These are phyloP conservation scores for Tenebrio molitor DNA, from an alignment of 1,140 invertebrate species.

Conservation along the genomic window DNA sequence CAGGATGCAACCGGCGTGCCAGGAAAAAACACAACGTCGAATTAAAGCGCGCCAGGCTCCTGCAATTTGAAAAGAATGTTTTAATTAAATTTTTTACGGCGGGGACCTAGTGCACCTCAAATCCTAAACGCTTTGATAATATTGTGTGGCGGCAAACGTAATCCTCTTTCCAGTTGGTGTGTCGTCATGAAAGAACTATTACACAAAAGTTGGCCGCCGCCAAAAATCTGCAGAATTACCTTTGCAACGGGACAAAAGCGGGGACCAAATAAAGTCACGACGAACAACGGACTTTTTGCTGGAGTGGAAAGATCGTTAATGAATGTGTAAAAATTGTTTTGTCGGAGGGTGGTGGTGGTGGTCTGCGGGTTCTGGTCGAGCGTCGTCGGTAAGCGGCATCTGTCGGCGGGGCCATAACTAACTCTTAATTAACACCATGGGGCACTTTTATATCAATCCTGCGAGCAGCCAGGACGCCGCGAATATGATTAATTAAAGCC, in stretches of 20 bases:
- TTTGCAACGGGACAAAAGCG: too few species aligned
- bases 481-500: slow-evolving; percentile 46
- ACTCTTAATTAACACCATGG: slow-evolving; percentile 54
- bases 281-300: too few species aligned
- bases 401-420: slow-evolving; percentile 48
- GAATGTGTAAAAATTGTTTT: too few species aligned
- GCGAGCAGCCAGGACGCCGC: slow-evolving; percentile 33
- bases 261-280: too few species aligned
- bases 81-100: slow-evolving; percentile 49
- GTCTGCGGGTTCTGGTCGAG: too few species aligned
- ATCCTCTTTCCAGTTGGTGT: too few species aligned
- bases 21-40: slow-evolving; percentile 1
- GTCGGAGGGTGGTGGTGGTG: too few species aligned
- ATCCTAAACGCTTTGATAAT: slow-evolving; percentile 13
- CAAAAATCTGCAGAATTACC: too few species aligned
- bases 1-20: slow-evolving; percentile 6
- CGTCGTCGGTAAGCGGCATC: slow-evolving; percentile 46
- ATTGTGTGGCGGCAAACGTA: not conserved
- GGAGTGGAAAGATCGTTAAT: too few species aligned
- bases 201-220: too few species aligned
- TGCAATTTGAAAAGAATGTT: slow-evolving; percentile 49
- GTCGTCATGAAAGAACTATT: too few species aligned
- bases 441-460: slow-evolving; percentile 50
- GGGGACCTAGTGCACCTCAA: slow-evolving; percentile 7
- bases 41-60: slow-evolving; percentile 36